Evolutionary conservation across 1,140 invertebrate species (phyloP).

Genomic region (Dreissena rostriformis): DNA sequence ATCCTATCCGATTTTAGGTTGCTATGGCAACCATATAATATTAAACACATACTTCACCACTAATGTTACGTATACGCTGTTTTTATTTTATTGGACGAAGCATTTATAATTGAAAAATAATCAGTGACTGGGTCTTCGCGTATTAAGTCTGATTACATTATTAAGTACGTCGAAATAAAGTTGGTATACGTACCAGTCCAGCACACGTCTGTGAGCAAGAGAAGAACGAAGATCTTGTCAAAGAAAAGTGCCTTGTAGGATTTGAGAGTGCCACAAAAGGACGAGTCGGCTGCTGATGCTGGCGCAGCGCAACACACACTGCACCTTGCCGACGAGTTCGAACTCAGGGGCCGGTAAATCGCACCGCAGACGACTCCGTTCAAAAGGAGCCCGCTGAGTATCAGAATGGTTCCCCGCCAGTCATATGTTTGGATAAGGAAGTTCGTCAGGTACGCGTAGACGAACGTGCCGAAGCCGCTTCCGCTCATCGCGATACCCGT

Average conservation of each 20-base stretch:
- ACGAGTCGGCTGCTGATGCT: not conserved
- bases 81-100: too few relatives aligned
- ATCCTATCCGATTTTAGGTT: too few relatives aligned
- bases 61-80: too few relatives aligned
- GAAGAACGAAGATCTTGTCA: conserved; percentile 52
- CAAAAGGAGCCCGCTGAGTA: conserved; percentile 91
- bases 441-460: conserved; percentile 74
- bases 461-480: conserved; percentile 78
- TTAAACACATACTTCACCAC: too few relatives aligned
- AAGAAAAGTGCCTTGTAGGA: conserved; percentile 60
- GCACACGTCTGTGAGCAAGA: conserved; percentile 53
- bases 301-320: not conserved
- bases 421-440: conserved; percentile 70
- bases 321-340: not conserved
- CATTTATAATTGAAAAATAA: too few relatives aligned
- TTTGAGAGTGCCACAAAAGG: conserved; percentile 29
- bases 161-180: too few relatives aligned
- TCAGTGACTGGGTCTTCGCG: too few relatives aligned
- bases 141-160: too few relatives aligned
- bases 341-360: conserved; percentile 88
- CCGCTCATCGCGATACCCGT: conserved; percentile 89
- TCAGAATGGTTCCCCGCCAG: conserved; percentile 86
- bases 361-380: conserved; percentile 89
- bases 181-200: conserved; percentile 59
- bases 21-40: too few relatives aligned